Conservation (phyloP, 2,797 vertebrate genomes). For the Lagorchestes hirsutus region DNA sequence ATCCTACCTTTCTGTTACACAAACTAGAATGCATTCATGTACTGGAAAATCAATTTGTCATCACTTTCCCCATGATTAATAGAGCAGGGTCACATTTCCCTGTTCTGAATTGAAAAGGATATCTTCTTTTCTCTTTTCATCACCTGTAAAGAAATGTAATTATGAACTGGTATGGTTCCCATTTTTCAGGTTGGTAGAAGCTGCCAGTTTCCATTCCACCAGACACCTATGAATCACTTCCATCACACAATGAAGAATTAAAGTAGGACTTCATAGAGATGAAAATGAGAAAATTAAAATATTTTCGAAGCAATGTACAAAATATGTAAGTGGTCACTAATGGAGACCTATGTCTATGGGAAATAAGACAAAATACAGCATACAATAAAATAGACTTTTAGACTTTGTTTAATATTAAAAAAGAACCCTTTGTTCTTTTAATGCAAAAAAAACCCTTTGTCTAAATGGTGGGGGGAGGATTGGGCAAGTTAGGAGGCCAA, state of each 20-base stretch:
- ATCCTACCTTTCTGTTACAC: not conserved
- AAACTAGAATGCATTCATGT: not conserved
- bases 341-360: not conserved
- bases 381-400: not conserved
- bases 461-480: not conserved
- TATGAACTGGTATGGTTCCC: not conserved
- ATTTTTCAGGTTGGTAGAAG: not conserved
- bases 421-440: not conserved
- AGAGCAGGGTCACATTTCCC: not conserved
- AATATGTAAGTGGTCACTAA: not conserved
- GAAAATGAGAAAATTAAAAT: not conserved
- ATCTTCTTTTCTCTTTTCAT: not conserved
- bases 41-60: not conserved
- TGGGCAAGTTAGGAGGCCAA: not conserved
- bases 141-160: not conserved
- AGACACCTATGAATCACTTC: not conserved
- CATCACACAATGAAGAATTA: not conserved
- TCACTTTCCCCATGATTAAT: not conserved
- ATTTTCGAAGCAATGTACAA: not conserved
- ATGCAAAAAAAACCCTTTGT: not conserved
- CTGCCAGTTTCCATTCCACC: not conserved
- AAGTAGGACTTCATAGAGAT: not conserved
- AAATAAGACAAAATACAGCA: not conserved
- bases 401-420: not conserved
- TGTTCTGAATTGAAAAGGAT: not conserved